A percentile compares a stretch with the other conserved stretches of the same genome.
Evolutionary conservation across 2,797 vertebrate species (phyloP).

Genomic region (Acipenser ruthenus): DNA sequence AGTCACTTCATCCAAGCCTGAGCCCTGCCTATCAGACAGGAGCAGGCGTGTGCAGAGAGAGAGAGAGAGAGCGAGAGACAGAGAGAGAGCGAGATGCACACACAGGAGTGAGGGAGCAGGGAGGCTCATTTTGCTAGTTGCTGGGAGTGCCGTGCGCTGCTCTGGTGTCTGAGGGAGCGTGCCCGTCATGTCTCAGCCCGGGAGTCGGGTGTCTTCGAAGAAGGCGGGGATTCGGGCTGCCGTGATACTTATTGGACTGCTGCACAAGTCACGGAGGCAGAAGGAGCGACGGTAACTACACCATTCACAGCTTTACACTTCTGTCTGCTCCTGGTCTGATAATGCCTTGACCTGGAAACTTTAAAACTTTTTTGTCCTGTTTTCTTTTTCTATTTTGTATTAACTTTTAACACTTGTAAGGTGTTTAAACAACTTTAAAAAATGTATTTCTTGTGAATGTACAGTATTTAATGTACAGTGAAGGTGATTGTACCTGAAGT

Average conservation of each 20-base stretch:
- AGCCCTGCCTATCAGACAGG: constrained; percentile 20
- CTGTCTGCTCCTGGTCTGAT: too few species aligned
- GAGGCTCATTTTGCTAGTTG: constrained; percentile 16
- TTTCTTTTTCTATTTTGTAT: too few species aligned
- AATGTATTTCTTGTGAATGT: too few species aligned
- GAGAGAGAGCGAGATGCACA: constrained; percentile 41
- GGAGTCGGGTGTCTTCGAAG: constrained; percentile 68
- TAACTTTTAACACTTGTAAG: too few species aligned
- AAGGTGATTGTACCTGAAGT: too few species aligned
- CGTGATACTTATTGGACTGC: constrained; percentile 87
- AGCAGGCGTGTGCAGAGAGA: constrained; percentile 11
- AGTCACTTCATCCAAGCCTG: constrained; percentile 39
- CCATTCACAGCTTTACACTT: too few species aligned
- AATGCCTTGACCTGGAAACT: too few species aligned
- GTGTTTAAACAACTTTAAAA: too few species aligned
- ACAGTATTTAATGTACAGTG: too few species aligned
- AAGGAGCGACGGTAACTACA: constrained; percentile 46
- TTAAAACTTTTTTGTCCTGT: too few species aligned
- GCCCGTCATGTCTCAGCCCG: constrained; percentile 52
- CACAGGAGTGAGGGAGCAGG: constrained; percentile 20
- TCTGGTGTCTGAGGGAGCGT: constrained; percentile 33
- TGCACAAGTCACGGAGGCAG: constrained; percentile 83
- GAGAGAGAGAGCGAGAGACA: constrained; percentile 9
- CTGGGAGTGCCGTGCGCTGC: constrained; percentile 33
- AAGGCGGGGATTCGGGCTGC: constrained; percentile 88